These are phyloP conservation scores for Cyclura pinguis DNA, from an alignment of 2,797 vertebrate species.

Conservation along the genomic window DNA sequence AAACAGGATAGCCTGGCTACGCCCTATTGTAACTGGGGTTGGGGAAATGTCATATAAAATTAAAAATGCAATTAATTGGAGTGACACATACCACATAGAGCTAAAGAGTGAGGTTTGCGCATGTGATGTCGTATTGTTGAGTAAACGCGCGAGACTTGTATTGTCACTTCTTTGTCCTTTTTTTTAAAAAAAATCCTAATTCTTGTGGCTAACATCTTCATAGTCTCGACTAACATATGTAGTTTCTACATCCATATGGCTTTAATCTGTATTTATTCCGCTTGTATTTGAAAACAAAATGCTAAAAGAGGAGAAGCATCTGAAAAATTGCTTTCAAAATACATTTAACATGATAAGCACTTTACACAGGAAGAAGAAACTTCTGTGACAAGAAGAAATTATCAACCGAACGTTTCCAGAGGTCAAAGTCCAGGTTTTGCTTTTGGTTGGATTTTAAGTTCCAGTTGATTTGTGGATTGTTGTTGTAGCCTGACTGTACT, in stretches of 20 bases:
- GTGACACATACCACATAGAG: neutral
- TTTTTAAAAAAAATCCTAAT: neutral
- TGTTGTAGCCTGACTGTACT: slow-evolving; percentile 62
- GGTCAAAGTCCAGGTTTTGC: slow-evolving; percentile 16
- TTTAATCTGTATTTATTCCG: slow-evolving; percentile 44
- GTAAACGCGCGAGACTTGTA: neutral
- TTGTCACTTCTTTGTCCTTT: slow-evolving; percentile 22
- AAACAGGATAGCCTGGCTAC: slow-evolving; percentile 1
- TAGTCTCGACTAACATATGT: neutral
- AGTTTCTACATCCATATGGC: slow-evolving; percentile 6
- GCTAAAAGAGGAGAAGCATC: neutral
- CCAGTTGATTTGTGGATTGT: slow-evolving; percentile 53
- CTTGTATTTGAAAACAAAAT: slow-evolving; percentile 46
- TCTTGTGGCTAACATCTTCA: slow-evolving; percentile 16
- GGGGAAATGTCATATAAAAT: neutral
- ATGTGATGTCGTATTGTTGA: slow-evolving; percentile 24
- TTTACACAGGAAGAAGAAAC: slow-evolving; percentile 57
- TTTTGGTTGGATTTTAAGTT: slow-evolving; percentile 28
- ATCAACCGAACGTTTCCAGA: slow-evolving; percentile 7
- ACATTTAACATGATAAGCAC: slow-evolving; percentile 59
- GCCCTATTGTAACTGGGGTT: neutral
- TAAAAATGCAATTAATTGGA: neutral
- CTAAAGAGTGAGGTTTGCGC: slow-evolving; percentile 1
- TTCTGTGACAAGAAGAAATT: slow-evolving; percentile 26
- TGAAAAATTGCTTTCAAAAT: neutral